Evolutionary conservation across 2,888 invertebrate genomes (phyloP), one percentile per base, ranked within the genome.

Genomic region (Ennomos erosarius): DNA sequence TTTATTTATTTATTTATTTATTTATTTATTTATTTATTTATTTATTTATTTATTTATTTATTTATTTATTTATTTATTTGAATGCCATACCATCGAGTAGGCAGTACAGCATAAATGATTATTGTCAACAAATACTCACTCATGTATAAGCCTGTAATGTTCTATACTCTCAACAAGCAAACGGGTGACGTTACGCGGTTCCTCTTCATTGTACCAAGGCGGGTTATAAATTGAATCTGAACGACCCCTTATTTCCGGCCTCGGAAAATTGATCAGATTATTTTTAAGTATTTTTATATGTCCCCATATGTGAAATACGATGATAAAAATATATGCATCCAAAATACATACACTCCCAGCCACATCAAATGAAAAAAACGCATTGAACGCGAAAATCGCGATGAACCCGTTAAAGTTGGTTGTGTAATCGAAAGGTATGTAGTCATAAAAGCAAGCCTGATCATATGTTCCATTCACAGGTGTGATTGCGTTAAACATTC

Each of bases 131-230:
- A 16, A 16, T 16, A 16, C 16, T 16, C 16, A 16, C 16, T 16
- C 16, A 16, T 16, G 16, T 16, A 16, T 16, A 16, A 16, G 16
- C 16, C 16, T 16, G 16, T 16, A 16, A 16, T 16, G 16, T 16
- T 16, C 16, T 16, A 16, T 16, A 3, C 16, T 16, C 16, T 38
- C 26, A 2, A 49, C 11, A 9, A 49, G 39, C 8, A 49, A 34
- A 6, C 33, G 16, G 1, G 9, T n/a, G 9, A 49, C 12, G 2
- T 33, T 11, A 8, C 9, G 9, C 8, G 50, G 42, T 42, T 51
- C 50, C 34, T 42, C 50, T 51, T 51, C 35, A 42, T 40, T 43
- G 36, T 51, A 51, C 50, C 50, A 50, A n/a, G 43, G 35, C 12
- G 40, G 12, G 34, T 10, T 5, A 26, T 5, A 3, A 47, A 9